Evolutionary conservation across 2,113 vertebrate genomes (phyloP).

Genomic region (Delphinus delphis): DNA sequence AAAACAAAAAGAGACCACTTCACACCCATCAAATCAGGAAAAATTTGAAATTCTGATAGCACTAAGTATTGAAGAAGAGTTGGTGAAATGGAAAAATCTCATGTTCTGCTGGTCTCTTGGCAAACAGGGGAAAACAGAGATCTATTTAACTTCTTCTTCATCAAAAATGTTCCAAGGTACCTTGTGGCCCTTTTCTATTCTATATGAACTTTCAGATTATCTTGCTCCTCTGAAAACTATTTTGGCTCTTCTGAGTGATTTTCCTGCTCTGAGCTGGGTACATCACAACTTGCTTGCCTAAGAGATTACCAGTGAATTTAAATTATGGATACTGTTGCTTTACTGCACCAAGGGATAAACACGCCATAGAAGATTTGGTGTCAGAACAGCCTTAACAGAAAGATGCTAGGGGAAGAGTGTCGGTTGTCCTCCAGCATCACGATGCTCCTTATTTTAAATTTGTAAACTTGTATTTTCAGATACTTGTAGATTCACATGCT

Average conservation of each 20-base stretch:
- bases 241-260: background rate
- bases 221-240: background rate
- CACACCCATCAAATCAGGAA: background rate
- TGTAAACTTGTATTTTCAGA: slow-evolving; percentile 10
- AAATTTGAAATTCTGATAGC: background rate
- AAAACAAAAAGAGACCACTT: background rate
- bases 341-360: background rate
- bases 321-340: background rate
- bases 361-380: background rate
- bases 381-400: background rate
- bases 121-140: background rate
- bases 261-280: background rate
- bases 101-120: background rate
- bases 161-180: background rate
- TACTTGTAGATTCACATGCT: background rate
- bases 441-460: background rate
- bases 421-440: background rate
- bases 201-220: background rate
- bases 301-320: background rate
- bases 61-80: background rate
- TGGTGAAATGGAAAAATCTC: background rate
- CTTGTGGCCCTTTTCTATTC: background rate
- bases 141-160: background rate
- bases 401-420: background rate
- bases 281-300: background rate